A percentile compares a stretch with the other conserved stretches of the same genome.
Evolutionary conservation across 53 echinoderm and acorn worm genomes (phyloP).

Genomic region (Astropecten irregularis): DNA sequence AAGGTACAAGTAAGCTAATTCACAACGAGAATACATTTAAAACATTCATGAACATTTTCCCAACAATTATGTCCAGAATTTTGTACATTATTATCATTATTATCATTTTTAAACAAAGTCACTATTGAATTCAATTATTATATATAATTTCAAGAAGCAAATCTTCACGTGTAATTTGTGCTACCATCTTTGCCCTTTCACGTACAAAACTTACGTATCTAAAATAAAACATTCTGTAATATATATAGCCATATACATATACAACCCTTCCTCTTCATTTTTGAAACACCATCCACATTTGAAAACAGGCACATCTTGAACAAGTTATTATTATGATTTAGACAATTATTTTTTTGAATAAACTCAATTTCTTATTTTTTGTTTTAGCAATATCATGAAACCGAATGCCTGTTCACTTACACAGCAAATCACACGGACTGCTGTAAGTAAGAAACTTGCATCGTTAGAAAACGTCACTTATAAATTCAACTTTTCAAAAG

Average conservation of each 20-base stretch:
- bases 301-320: constrained; percentile 49
- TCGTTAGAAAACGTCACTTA: too few relatives aligned
- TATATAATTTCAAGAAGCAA: constrained; percentile 9
- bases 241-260: constrained; percentile 40
- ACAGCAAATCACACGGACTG: too few relatives aligned
- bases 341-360: background rate
- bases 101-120: too few relatives aligned
- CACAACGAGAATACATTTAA: background rate
- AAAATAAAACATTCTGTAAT: constrained; percentile 54
- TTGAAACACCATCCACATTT: constrained; percentile 18
- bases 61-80: too few relatives aligned
- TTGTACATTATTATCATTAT: too few relatives aligned
- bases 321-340: constrained; percentile 12
- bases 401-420: too few relatives aligned
- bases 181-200: background rate
- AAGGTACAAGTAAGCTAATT: too few relatives aligned
- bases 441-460: too few relatives aligned
- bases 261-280: constrained; percentile 23
- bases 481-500: too few relatives aligned
- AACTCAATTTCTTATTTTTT: too few relatives aligned
- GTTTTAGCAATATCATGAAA: too few relatives aligned
- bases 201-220: constrained; percentile 44
- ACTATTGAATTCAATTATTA: constrained; percentile 4
- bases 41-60: background rate
- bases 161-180: too few relatives aligned